phyloP scores from a whole-genome alignment of 2,113 vertebrate genomes.

The Coptodon rendalli region DNA sequence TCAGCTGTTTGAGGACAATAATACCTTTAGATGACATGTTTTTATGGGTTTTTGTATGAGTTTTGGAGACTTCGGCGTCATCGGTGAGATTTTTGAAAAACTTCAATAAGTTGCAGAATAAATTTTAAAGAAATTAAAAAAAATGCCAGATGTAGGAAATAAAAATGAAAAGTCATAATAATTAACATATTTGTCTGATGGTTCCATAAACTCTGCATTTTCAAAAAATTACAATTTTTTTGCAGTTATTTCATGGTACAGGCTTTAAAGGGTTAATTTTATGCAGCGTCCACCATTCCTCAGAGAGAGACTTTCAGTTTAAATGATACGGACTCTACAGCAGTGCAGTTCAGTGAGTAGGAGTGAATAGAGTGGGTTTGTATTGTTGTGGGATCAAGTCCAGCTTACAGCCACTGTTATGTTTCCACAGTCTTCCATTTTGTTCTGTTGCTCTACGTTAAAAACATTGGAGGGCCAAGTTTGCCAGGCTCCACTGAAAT shows the following conservation, averaged over 20 bases:
- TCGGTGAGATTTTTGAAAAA: neutral
- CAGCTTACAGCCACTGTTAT: neutral
- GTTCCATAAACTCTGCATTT: neutral
- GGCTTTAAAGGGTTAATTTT: neutral
- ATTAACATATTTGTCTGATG: neutral
- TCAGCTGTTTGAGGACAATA: neutral
- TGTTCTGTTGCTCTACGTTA: neutral
- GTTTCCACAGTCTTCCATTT: neutral
- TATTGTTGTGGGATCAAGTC: neutral
- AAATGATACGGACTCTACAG: neutral
- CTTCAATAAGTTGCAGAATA: neutral
- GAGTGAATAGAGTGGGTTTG: neutral
- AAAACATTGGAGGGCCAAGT: neutral
- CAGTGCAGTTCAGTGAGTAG: neutral
- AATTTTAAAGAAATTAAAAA: neutral
- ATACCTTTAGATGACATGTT: neutral
- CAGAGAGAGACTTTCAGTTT: neutral
- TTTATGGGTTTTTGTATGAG: neutral
- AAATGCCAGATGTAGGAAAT: neutral
- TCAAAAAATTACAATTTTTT: accelerated
- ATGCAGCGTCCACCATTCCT: neutral
- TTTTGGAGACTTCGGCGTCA: accelerated
- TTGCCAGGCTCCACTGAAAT: neutral
- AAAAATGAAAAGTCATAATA: neutral
- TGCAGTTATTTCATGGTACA: neutral